A percentile compares a stretch with the other conserved stretches of the same genome.
Conservation (phyloP, 2,797 vertebrate species). For the Typhlichthys eigenmanni region DNA sequence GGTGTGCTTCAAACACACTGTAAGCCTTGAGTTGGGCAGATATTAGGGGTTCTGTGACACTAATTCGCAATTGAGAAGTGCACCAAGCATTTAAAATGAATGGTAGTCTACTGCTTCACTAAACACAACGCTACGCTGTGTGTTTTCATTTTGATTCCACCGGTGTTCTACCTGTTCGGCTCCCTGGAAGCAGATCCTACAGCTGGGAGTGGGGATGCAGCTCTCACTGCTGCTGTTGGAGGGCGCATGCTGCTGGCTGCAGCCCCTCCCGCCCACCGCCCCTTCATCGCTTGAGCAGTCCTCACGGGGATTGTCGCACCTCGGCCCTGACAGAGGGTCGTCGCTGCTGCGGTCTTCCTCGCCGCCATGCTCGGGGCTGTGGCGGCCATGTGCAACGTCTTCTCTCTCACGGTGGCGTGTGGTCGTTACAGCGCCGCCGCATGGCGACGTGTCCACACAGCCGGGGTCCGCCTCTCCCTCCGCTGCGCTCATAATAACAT, state of each 20-base stretch:
- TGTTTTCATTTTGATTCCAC: constrained; percentile 1
- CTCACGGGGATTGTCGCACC: constrained; percentile 31
- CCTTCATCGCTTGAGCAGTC: constrained; percentile 42
- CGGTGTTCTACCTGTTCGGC: constrained; percentile 82
- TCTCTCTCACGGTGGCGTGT: constrained; percentile 55
- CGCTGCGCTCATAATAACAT: constrained; percentile 66
- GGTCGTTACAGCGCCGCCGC: constrained; percentile 43
- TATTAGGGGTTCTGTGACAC: too few species aligned
- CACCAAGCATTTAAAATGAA: too few species aligned
- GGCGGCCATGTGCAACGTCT: constrained; percentile 6
- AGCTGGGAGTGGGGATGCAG: constrained; percentile 84
- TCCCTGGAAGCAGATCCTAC: constrained; percentile 93
- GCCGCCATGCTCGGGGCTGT: constrained; percentile 9
- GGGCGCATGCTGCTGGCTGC: constrained; percentile 61
- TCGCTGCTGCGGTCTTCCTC: constrained; percentile 25
- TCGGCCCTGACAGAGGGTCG: constrained; percentile 28
- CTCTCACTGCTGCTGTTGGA: constrained; percentile 87
- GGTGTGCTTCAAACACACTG: too few species aligned
- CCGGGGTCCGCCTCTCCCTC: constrained; percentile 59
- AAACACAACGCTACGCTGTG: background rate
- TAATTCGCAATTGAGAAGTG: too few species aligned
- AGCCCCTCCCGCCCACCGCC: constrained; percentile 40
- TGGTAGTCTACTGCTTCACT: constrained; percentile 1
- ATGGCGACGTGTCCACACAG: constrained; percentile 49
- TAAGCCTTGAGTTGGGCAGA: too few species aligned